Evolutionary conservation across 2,797 vertebrate genomes (phyloP).

Genomic region (Darevskia nairensis): DNA sequence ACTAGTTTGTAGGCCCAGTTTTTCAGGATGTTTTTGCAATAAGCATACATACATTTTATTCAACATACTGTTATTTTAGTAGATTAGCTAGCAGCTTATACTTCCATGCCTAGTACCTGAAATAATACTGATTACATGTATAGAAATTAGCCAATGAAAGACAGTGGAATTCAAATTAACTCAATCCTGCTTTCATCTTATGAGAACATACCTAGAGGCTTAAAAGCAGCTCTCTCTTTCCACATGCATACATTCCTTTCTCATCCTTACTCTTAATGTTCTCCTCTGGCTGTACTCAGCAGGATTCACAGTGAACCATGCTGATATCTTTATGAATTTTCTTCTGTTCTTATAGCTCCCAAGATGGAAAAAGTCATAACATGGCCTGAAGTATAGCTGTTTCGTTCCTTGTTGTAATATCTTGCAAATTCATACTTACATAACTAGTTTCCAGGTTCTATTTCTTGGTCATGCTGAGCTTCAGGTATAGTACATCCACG

Average conservation of each 20-base stretch:
- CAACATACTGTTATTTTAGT: background rate
- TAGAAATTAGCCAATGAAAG: background rate
- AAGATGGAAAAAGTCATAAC: background rate
- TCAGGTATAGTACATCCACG: background rate
- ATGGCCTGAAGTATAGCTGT: background rate
- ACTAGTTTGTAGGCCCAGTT: background rate
- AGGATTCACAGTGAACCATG: conserved; percentile 1
- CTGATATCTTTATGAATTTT: conserved; percentile 10
- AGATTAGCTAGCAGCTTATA: background rate
- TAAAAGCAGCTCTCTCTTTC: background rate
- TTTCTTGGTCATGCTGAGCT: background rate
- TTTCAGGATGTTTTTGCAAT: background rate
- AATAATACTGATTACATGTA: background rate
- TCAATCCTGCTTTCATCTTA: conserved; percentile 22
- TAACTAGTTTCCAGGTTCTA: background rate
- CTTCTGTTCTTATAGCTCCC: background rate
- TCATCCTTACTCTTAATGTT: conserved; percentile 13
- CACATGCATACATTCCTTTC: background rate
- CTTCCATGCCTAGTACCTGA: background rate
- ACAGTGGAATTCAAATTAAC: background rate
- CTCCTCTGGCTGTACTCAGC: conserved; percentile 6
- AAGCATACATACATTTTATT: background rate
- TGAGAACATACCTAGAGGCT: background rate
- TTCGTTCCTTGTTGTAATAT: background rate
- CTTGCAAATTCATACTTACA: background rate